Percentiles rank a stretch among this genome's conserved stretches.
These are phyloP conservation scores for Pangasianodon gigas DNA, from an alignment of 2,113 vertebrate species.

Conservation along the genomic window DNA sequence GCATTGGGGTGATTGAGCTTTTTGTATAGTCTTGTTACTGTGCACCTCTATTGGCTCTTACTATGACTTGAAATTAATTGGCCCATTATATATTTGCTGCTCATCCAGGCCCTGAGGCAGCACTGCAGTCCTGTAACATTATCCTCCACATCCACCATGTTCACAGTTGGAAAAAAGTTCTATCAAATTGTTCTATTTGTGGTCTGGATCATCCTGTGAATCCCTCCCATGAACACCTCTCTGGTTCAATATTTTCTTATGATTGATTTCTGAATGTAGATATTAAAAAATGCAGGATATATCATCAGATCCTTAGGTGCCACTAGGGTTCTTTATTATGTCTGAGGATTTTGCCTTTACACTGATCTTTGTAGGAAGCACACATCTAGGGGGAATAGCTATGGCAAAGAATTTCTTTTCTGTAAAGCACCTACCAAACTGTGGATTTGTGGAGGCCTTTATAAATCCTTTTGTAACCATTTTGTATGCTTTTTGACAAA, in stretches of 20 bases:
- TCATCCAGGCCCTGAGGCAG: neutral
- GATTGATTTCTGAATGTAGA: neutral
- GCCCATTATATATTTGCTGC: neutral
- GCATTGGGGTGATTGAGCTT: neutral
- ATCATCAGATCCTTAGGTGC: neutral
- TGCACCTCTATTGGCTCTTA: neutral
- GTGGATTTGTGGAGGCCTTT: neutral
- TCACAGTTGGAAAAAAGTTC: neutral
- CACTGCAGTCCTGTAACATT: neutral
- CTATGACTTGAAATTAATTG: neutral
- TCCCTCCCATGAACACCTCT: neutral
- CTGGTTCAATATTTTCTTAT: neutral
- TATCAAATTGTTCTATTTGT: neutral
- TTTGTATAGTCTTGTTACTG: neutral
- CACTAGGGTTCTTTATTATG: neutral
- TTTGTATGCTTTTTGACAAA: neutral
- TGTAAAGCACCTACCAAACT: neutral
- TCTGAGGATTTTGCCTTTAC: neutral
- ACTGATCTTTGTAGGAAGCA: constrained; percentile 5
- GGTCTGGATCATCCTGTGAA: neutral
- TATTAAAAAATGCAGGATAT: neutral
- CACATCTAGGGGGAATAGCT: neutral
- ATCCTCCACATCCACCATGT: neutral
- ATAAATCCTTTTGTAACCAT: neutral
- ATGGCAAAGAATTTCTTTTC: neutral